Evolutionary conservation across 1,140 invertebrate species (phyloP).

Genomic region (Artemia franciscana): DNA sequence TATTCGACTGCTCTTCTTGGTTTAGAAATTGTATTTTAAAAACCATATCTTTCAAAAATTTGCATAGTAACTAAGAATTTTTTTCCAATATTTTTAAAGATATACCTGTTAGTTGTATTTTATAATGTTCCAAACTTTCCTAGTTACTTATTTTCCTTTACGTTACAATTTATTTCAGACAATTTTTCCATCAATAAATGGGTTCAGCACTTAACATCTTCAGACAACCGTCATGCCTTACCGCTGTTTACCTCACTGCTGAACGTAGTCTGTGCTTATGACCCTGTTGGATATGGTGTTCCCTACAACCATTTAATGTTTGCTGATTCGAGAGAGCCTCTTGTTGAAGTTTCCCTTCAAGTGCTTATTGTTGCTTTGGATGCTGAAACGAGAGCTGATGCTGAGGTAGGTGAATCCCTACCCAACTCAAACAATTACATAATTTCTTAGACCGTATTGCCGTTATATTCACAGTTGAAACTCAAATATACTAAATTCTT

Average conservation of each 20-base stretch:
- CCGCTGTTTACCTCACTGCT: conserved; percentile 93
- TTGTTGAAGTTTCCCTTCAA: conserved; percentile 88
- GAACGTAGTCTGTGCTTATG: conserved; percentile 90
- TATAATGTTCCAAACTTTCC: neutral
- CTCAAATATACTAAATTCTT: too few species aligned
- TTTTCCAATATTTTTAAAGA: too few species aligned
- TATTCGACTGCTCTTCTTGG: too few species aligned
- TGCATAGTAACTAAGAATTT: too few species aligned
- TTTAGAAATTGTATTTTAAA: too few species aligned
- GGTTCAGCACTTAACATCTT: conserved; percentile 26
- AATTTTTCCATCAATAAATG: conserved; percentile 24
- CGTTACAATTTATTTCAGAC: conserved; percentile 17
- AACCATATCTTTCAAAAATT: too few species aligned
- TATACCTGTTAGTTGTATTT: neutral
- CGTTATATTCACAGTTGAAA: too few species aligned
- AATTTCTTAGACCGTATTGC: too few species aligned
- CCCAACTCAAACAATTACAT: too few species aligned
- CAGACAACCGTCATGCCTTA: conserved; percentile 56
- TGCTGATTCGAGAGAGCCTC: conserved; percentile 72
- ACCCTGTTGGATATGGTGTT: conserved; percentile 84
- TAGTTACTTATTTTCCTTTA: conserved; percentile 5
- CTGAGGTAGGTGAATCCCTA: conserved; percentile 23
- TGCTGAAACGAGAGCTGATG: conserved; percentile 30
- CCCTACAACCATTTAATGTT: conserved; percentile 97
- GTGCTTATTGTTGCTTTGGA: conserved; percentile 87